Base-by-base conservation (phyloP, 2,888 invertebrate genomes). In the Rambutsinella grinnellia region DNA sequence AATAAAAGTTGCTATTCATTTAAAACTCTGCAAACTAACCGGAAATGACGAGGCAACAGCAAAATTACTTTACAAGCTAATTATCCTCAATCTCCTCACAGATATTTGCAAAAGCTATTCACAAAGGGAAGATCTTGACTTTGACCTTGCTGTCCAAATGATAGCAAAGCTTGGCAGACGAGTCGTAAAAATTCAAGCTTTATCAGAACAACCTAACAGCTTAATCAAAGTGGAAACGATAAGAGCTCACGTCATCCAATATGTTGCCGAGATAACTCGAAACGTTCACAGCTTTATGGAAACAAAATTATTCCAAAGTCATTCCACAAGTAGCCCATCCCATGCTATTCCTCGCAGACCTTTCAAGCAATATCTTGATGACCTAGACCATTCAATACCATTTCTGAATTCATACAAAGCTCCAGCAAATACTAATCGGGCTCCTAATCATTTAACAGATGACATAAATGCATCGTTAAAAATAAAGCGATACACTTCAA, bases 91-190 rank as follows among this genome's bases (percentile, higher is more conserved):
- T 3, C 19, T 63, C 6, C 27, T 72, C 1, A 23, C 53, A 0
- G 10, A 28, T 17, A 36, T 66, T 10, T 27, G 49, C 24, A 5
- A 28, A 53, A 13, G 17, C 19, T 61, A 61, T 19, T 15, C 3
- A 24, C 1, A 54, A 19, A 3, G 2, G 6, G 2, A 5, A 10
- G 54, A 63, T 3, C 15, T 57, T n/a, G 60, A 65, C 21, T n/a
- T 58, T 47, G 72, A 72, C 36, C 6, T 65, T 2, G 24, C 58
- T 1, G 17, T 13, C 26, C 72, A 72, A 53, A 49, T 72, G 17
- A 5, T 60, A n/a, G 72, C 72, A 0, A 72, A 72, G 27, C 23
- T 71, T n/a, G 63, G 71, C 1, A 21, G 57, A 17, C 47, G 72
- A 15, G 60, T 58, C 8, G 0, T 2, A n/a, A 71, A 71, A 24